These are phyloP conservation scores for Corythornis cristatus DNA, from an alignment of 2,113 vertebrate genomes.

Conservation along the genomic window DNA sequence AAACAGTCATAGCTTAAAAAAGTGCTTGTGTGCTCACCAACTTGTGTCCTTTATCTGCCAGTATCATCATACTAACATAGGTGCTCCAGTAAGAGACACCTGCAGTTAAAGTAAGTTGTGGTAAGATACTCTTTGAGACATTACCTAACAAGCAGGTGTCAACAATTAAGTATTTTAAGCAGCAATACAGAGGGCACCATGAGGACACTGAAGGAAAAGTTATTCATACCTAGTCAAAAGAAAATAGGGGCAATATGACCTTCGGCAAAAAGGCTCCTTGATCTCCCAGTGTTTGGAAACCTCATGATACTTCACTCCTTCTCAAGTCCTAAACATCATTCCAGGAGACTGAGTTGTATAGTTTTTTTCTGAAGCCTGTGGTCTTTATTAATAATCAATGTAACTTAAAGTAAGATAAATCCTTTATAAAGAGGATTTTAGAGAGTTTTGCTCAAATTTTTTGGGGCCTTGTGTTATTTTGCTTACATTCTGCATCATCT, in stretches of 20 bases:
- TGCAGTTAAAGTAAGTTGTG: not conserved
- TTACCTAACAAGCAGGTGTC: not conserved
- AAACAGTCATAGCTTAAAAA: not conserved
- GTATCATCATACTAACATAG: fast-evolving
- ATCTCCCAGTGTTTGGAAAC: not conserved
- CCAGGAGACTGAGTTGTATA: too few species aligned
- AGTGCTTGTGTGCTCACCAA: not conserved
- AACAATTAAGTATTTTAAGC: not conserved
- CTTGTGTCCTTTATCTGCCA: not conserved
- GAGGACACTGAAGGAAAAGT: not conserved
- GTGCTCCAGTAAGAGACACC: not conserved
- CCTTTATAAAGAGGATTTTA: too few species aligned
- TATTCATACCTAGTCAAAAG: not conserved
- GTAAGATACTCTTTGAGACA: not conserved
- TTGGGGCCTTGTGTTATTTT: too few species aligned
- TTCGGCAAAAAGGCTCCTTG: not conserved
- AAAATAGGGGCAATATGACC: not conserved
- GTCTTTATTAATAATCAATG: too few species aligned
- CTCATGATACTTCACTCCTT: not conserved
- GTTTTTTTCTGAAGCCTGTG: too few species aligned
- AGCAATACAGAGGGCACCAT: not conserved
- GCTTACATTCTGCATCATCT: too few species aligned
- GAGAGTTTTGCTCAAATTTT: too few species aligned
- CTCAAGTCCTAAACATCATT: not conserved
- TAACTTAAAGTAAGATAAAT: too few species aligned